phyloP scores from a whole-genome alignment of 2,113 vertebrate genomes.

The Willisornis vidua region DNA sequence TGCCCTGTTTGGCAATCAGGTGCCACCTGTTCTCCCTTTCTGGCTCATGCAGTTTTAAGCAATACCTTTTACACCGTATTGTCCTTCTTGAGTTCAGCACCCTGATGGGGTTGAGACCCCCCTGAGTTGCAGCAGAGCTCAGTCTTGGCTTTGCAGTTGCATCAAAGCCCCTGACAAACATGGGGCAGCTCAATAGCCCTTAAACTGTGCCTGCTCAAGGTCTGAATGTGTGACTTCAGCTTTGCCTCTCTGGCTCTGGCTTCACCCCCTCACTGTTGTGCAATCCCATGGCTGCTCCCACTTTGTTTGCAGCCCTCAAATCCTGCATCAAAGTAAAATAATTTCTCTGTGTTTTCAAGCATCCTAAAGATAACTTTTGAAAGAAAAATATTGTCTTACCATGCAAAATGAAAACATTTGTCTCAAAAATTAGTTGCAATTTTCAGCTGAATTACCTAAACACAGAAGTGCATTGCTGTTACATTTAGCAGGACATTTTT shows the following conservation, averaged over 20 bases:
- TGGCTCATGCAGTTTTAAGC: background rate
- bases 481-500: background rate
- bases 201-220: background rate
- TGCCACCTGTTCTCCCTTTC: background rate
- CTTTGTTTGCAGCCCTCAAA: background rate
- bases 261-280: background rate
- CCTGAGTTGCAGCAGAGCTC: background rate
- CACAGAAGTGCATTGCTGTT: background rate
- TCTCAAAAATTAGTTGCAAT: background rate
- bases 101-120: background rate
- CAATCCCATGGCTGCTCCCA: background rate
- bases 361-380: background rate
- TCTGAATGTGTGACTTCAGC: background rate
- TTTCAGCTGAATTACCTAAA: background rate
- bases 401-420: background rate
- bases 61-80: background rate
- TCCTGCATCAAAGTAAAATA: background rate
- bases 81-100: background rate
- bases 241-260: background rate
- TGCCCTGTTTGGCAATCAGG: background rate
- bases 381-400: background rate
- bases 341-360: background rate
- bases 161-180: background rate
- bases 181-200: background rate
- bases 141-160: background rate